Evolutionary conservation across 2,797 vertebrate species (phyloP), one percentile per base, ranked within the genome.

Genomic region (Molossus alvarezi): DNA sequence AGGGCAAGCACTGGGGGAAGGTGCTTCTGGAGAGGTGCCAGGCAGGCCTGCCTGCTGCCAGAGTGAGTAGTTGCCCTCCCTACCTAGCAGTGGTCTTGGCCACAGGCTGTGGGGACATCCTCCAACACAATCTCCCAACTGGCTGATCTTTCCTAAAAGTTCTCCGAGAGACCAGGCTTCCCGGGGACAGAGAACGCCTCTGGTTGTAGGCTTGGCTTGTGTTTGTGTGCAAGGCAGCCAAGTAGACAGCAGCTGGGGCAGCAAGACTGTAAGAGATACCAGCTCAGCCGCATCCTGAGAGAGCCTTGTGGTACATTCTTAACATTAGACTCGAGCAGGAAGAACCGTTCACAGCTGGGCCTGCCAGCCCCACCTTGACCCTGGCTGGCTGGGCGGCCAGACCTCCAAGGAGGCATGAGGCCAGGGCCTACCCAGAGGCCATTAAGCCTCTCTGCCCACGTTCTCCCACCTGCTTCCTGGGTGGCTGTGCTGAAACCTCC

Each of bases 311-410:
- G 9, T 41, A 1, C 14, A 0, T 85, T 92, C 23, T 79, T 73
- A n/a, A 86, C 75, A 9, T 65, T 37, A 81, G 15, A 65, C 83
- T 81, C 45, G 20, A 93, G 69, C 77, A 84, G 57, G 55, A 88
- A 89, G 65, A 76, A 23, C 77, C 37, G 13, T 51, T 58, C 71
- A 77, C 4, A 25, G 23, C 72, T 62, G 13, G n/a, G 48, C 87
- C 76, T 67, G 17, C 29, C 33, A 64, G n/a, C 64, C 45, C 15
- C 12, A 37, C 45, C n/a, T 73, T 76, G 69, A 62, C 48, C 80
- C 62, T 73, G n/a, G 33, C 23, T 20, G 5, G n/a, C 21, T 67
- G 27, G 51, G 55, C 67, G 55, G 23, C 72, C 83, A 83, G 58
- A 80, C 53, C 9, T 75, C 62, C 37, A 29, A 9, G 11, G 27